Evolutionary conservation across 2,888 invertebrate species (phyloP).

Genomic region (Drosophila recens): DNA sequence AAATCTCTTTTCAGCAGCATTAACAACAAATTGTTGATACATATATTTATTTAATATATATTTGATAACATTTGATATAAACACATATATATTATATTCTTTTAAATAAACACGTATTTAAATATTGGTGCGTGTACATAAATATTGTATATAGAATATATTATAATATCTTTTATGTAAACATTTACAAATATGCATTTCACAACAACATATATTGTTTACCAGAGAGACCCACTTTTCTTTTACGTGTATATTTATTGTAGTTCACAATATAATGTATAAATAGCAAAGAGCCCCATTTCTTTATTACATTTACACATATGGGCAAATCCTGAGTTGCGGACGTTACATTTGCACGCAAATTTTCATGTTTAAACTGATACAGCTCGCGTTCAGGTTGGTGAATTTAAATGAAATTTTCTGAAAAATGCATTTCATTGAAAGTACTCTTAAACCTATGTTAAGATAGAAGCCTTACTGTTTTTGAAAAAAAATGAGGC

Average conservation of each 20-base stretch:
- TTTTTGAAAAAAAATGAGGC: no score
- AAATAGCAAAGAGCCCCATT: not conserved
- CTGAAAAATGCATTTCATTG: no score
- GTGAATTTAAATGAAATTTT: no score
- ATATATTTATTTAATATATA: not conserved
- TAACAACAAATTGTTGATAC: not conserved
- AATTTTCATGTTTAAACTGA: no score
- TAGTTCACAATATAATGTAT: not conserved
- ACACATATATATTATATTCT: not conserved
- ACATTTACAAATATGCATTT: not conserved
- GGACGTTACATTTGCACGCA: no score
- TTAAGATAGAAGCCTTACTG: no score
- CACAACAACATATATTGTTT: not conserved
- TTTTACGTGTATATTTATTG: not conserved
- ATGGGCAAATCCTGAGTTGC: no score
- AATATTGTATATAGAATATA: not conserved
- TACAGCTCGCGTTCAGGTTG: no score
- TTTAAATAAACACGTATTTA: not conserved
- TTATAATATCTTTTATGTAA: not conserved
- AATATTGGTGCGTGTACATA: not conserved
- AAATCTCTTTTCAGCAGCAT: not conserved
- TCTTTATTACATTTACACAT: not conserved
- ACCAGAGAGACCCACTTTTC: not conserved
- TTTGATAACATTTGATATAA: not conserved
- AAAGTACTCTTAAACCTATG: no score